Evolutionary conservation across 1,140 invertebrate species (phyloP).

Genomic region (Bombyx mandarina): DNA sequence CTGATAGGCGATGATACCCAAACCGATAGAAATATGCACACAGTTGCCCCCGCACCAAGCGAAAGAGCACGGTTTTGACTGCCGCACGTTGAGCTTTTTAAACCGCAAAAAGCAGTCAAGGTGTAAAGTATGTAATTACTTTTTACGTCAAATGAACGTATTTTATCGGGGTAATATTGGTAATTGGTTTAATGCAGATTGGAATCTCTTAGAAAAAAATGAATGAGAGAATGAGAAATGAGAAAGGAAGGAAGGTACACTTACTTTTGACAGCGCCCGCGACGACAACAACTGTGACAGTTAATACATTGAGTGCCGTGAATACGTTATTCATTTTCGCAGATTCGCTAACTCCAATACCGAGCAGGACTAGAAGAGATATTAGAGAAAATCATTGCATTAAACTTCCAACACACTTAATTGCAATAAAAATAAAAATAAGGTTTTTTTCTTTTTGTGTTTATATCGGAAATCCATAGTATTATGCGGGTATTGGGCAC

Average conservation of each 20-base stretch:
- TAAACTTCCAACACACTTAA: not conserved
- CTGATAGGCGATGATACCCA: too few species aligned
- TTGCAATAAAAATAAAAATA: not conserved
- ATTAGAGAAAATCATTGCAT: not conserved
- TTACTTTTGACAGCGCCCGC: conserved; percentile 86
- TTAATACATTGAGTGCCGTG: conserved; percentile 87
- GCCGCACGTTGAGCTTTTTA: too few species aligned
- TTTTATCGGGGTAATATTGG: too few species aligned
- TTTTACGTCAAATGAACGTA: too few species aligned
- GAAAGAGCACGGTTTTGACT: too few species aligned
- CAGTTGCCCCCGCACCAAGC: too few species aligned
- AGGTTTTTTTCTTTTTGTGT: not conserved
- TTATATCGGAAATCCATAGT: not conserved
- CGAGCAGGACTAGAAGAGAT: conserved; percentile 75
- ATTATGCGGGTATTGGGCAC: not conserved
- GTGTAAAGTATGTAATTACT: too few species aligned
- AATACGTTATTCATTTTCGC: conserved; percentile 92
- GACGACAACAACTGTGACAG: conserved; percentile 87
- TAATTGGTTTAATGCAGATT: too few species aligned
- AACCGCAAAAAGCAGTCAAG: too few species aligned
- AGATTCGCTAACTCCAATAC: conserved; percentile 90
- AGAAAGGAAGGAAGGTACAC: conserved; percentile 5
- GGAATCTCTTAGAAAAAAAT: too few species aligned
- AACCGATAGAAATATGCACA: too few species aligned
- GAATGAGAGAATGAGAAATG: too few species aligned